These are phyloP conservation scores for Plemyria rubiginata DNA, from an alignment of 2,888 invertebrate species.

Conservation along the genomic window DNA sequence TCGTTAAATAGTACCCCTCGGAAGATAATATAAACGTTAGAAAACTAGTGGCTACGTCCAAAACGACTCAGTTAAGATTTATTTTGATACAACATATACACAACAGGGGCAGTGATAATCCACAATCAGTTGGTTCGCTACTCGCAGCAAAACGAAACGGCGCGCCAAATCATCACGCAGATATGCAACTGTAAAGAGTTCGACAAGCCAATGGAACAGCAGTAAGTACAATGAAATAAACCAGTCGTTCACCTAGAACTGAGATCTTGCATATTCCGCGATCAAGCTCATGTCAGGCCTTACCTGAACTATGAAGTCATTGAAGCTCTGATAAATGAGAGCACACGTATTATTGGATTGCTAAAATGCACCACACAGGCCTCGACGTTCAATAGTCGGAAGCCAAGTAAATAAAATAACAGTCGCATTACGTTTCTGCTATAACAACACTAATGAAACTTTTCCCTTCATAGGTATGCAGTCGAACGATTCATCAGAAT, in stretches of 20 bases:
- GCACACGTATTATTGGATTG: no score
- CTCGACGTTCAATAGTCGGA: background rate
- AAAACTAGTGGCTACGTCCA: no score
- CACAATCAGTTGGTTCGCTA: conserved; percentile 64
- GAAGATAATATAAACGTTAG: no score
- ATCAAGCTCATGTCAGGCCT: no score
- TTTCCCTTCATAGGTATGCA: conserved; percentile 58
- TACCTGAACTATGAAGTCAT: no score
- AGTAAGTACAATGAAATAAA: conserved; percentile 54
- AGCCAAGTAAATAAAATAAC: background rate
- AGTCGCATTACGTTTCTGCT: background rate
- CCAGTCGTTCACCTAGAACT: no score
- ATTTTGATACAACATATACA: no score
- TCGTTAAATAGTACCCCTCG: no score
- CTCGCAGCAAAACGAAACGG: conserved; percentile 60
- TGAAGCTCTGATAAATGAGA: no score
- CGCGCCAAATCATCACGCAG: conserved; percentile 59
- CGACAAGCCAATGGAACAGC: conserved; percentile 61
- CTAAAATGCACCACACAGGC: no score
- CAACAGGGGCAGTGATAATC: conserved; percentile 67
- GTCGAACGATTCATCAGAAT: conserved; percentile 72
- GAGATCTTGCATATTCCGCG: no score
- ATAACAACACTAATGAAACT: background rate
- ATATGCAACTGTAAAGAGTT: conserved; percentile 66
- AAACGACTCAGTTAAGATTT: background rate